Evolutionary conservation across 2,797 vertebrate species (phyloP).

Genomic region (Myiotriccus ornatus): DNA sequence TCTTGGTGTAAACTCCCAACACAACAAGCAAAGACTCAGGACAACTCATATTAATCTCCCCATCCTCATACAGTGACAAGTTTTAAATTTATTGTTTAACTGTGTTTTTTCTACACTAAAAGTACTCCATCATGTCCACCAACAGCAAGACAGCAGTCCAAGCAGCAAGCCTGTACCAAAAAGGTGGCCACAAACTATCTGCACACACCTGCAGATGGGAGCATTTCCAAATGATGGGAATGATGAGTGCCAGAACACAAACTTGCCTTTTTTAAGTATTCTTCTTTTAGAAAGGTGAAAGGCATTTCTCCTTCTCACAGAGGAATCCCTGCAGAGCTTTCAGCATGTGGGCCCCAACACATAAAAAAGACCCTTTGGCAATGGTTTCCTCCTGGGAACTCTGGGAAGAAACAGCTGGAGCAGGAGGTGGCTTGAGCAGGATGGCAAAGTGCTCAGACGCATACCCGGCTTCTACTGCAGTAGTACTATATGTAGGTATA

Average conservation of each 20-base stretch:
- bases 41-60: not conserved
- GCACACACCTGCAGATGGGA: not conserved
- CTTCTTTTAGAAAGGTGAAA: not conserved
- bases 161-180: not conserved
- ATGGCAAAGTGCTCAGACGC: not conserved
- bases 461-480: not conserved
- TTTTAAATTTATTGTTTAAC: not conserved
- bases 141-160: not conserved
- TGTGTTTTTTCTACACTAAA: not conserved
- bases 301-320: not conserved
- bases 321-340: not conserved
- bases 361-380: not conserved
- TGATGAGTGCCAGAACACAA: not conserved
- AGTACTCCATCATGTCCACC: not conserved
- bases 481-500: not conserved
- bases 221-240: not conserved
- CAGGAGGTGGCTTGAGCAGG: not conserved
- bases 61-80: not conserved
- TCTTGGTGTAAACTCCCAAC: not conserved
- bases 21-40: not conserved
- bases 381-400: not conserved
- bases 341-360: not conserved
- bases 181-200: not conserved
- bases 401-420: not conserved
- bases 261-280: not conserved